Evolutionary conservation across 2,888 invertebrate species (phyloP).

Genomic region (Hypomecis atomaria): DNA sequence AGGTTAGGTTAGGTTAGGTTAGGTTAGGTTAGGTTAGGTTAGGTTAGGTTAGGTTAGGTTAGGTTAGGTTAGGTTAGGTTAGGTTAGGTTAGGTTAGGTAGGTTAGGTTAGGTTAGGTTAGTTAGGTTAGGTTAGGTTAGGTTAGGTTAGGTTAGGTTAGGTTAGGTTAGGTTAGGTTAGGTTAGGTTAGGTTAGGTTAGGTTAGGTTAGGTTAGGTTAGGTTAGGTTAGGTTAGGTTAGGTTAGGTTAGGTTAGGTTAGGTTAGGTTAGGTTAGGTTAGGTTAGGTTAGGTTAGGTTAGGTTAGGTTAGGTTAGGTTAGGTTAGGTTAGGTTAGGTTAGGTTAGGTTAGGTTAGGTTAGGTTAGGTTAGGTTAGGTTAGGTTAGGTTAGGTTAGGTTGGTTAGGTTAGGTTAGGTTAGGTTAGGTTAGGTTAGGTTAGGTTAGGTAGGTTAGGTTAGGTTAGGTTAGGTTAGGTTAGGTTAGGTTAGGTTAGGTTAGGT

Average conservation of each 20-base stretch:
- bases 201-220: conserved; percentile 19
- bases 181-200: conserved; percentile 27
- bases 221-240: conserved; percentile 26
- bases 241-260: conserved; percentile 37
- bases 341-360: conserved; percentile 16
- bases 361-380: conserved; percentile 33
- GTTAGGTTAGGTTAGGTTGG: conserved; percentile 32
- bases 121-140: conserved; percentile 20
- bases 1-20: conserved; percentile 35
- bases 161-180: conserved; percentile 26
- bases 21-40: conserved; percentile 23
- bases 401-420: conserved; percentile 31
- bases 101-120: conserved; percentile 24
- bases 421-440: conserved; percentile 36
- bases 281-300: conserved; percentile 38
- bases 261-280: conserved; percentile 35
- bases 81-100: conserved; percentile 20
- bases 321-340: conserved; percentile 25
- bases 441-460: conserved; percentile 34
- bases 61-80: conserved; percentile 18
- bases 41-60: conserved; percentile 24
- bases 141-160: conserved; percentile 21
- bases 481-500: conserved; percentile 40
- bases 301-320: conserved; percentile 36
- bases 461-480: conserved; percentile 31